These are phyloP conservation scores for Melanocharis versteri DNA, from an alignment of 2,113 vertebrate species.

Conservation along the genomic window DNA sequence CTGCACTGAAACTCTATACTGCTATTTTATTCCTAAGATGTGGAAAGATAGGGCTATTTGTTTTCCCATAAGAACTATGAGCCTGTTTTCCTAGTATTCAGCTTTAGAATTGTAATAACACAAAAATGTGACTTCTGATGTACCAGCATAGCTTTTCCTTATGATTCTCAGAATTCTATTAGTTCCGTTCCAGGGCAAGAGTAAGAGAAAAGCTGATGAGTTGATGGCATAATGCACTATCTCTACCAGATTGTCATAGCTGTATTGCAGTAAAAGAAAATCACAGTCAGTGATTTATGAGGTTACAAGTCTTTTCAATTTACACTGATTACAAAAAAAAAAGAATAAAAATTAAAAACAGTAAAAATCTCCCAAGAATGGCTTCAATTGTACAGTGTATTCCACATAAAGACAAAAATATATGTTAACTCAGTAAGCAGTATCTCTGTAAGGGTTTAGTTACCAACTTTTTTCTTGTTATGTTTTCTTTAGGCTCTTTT, in stretches of 20 bases:
- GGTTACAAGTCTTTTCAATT: background rate
- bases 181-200: background rate
- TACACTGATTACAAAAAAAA: background rate
- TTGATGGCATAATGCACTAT: background rate
- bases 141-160: background rate
- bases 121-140: background rate
- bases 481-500: background rate
- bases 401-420: background rate
- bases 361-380: fast-evolving
- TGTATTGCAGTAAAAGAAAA: background rate
- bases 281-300: background rate
- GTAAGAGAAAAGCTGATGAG: background rate
- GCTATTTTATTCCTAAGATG: background rate
- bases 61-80: conserved; percentile 9
- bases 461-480: background rate
- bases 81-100: background rate
- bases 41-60: background rate
- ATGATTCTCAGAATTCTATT: background rate
- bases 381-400: background rate
- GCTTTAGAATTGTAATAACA: background rate
- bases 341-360: background rate
- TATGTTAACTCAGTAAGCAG: background rate
- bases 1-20: background rate
- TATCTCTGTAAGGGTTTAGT: background rate
- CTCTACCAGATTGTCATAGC: background rate